phyloP scores from a whole-genome alignment of 2,888 invertebrate species.

The Orgyia antiqua region DNA sequence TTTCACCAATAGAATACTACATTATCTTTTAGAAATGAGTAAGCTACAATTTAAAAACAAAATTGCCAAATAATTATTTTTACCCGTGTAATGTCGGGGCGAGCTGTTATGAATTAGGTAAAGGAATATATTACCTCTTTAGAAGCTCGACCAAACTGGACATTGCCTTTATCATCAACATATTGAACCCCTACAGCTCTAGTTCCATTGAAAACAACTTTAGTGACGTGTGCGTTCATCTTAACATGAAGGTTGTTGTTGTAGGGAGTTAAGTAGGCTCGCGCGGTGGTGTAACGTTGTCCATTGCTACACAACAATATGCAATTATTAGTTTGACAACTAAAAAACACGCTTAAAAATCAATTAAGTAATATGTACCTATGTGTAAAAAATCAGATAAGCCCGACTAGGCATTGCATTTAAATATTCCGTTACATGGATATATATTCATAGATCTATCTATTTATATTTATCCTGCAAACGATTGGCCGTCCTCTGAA shows the following conservation, averaged over 20 bases:
- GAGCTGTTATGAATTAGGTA: neutral
- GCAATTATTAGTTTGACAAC: too few relatives aligned
- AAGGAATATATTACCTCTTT: conserved; percentile 67
- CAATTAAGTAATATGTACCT: neutral
- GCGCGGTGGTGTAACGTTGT: conserved; percentile 77
- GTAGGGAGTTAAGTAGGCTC: conserved; percentile 66
- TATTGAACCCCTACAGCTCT: conserved; percentile 77
- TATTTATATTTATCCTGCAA: too few relatives aligned
- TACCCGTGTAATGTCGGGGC: too few relatives aligned
- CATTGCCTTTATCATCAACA: conserved; percentile 49
- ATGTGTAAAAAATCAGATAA: neutral
- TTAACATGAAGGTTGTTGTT: conserved; percentile 77
- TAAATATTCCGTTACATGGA: too few relatives aligned
- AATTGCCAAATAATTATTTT: too few relatives aligned
- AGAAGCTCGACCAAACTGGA: conserved; percentile 52
- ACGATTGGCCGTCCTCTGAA: too few relatives aligned
- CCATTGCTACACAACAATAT: conserved; percentile 65
- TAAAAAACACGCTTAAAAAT: neutral
- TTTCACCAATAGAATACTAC: too few relatives aligned
- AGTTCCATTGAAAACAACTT: conserved; percentile 61
- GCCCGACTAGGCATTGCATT: neutral
- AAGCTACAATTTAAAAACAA: too few relatives aligned
- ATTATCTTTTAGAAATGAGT: too few relatives aligned
- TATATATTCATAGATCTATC: too few relatives aligned
- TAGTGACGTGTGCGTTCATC: conserved; percentile 77